Percentiles rank a stretch among this genome's conserved stretches.
Evolutionary conservation across 2,888 invertebrate genomes (phyloP).

Genomic region (Dryadula phaetusa): DNA sequence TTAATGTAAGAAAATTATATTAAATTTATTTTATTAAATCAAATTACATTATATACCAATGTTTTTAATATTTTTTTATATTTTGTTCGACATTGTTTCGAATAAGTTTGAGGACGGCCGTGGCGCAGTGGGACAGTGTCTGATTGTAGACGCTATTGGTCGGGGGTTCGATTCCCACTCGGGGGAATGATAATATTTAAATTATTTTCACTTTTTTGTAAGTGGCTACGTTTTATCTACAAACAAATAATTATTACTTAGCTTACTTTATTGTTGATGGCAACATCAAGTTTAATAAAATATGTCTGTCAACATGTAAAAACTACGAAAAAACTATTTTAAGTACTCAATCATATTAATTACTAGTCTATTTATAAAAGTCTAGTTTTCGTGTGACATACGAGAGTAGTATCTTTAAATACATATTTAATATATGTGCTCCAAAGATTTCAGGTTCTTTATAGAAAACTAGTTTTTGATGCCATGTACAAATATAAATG

Average conservation of each 20-base stretch:
- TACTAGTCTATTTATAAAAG: neutral
- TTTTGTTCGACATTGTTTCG: too few relatives aligned
- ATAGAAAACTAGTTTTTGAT: constrained; percentile 15
- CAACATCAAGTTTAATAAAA: neutral
- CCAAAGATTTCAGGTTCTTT: constrained; percentile 15
- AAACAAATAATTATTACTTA: too few relatives aligned
- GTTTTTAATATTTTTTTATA: too few relatives aligned
- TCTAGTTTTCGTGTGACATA: constrained; percentile 9
- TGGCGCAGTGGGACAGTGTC: too few relatives aligned
- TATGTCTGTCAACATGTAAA: neutral
- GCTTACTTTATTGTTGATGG: neutral
- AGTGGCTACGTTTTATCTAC: too few relatives aligned
- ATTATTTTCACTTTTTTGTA: too few relatives aligned
- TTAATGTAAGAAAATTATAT: neutral
- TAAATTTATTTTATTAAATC: neutral
- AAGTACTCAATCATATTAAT: neutral
- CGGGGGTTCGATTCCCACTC: too few relatives aligned
- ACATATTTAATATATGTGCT: constrained; percentile 3
- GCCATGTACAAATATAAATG: neutral
- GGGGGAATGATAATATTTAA: too few relatives aligned
- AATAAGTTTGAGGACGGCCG: too few relatives aligned
- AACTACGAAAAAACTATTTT: neutral
- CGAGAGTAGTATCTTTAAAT: constrained; percentile 6
- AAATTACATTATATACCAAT: too few relatives aligned
- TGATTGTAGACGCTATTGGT: too few relatives aligned